Conservation (phyloP, 1,140 invertebrate species). For the Diorhabda carinulata region DNA sequence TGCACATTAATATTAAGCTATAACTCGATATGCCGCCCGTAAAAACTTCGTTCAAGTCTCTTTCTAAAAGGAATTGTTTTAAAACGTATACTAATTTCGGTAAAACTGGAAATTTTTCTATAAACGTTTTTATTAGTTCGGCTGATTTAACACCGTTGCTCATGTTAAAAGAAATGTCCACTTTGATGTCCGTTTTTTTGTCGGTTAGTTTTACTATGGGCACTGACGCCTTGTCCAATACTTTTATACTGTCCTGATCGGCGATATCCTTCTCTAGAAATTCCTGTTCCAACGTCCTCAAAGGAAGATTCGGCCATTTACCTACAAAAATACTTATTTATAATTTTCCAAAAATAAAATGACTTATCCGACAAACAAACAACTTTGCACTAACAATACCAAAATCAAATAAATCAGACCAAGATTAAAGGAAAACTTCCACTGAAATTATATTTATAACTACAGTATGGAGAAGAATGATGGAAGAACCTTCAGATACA, state of each 20-base stretch:
- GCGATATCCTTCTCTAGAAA: slow-evolving; percentile 85
- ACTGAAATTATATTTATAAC: too few species aligned
- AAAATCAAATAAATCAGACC: too few species aligned
- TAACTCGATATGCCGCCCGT: slow-evolving; percentile 98
- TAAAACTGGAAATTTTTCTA: slow-evolving; percentile 72
- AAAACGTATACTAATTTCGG: slow-evolving; percentile 93
- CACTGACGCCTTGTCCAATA: slow-evolving; percentile 94
- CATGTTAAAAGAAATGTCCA: slow-evolving; percentile 99
- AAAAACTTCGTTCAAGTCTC: slow-evolving; percentile 98
- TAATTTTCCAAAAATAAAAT: too few species aligned
- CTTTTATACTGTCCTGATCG: slow-evolving; percentile 84
- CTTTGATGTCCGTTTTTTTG: slow-evolving; percentile 84
- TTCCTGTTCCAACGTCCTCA: slow-evolving; percentile 85
- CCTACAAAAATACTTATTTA: slow-evolving; percentile 60
- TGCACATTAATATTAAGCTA: slow-evolving; percentile 96
- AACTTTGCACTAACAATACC: too few species aligned
- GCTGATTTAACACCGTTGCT: slow-evolving; percentile 92
- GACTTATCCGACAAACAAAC: too few species aligned
- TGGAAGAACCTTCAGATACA: too few species aligned
- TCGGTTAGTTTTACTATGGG: slow-evolving; percentile 98
- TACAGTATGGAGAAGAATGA: too few species aligned
- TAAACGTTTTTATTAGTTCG: slow-evolving; percentile 80
- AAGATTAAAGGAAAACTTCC: too few species aligned
- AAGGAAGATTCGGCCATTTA: slow-evolving; percentile 87
- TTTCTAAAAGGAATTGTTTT: slow-evolving; percentile 95